Conservation (phyloP, 2,888 invertebrate species). For the Cacoxenus indagator region DNA sequence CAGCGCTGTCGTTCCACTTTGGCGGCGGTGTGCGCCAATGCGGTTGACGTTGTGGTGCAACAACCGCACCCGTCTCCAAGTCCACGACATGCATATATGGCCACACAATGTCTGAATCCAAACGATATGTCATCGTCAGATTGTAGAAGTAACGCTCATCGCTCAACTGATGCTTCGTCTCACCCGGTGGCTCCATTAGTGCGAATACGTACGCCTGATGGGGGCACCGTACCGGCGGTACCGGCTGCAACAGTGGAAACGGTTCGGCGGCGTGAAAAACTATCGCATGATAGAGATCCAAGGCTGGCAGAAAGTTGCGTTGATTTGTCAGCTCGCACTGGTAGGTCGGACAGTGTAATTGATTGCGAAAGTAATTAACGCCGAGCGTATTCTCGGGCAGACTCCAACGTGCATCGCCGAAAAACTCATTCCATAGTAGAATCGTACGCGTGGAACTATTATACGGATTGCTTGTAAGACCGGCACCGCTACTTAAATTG, state of each 20-base stretch:
- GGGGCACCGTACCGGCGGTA: slow-evolving; percentile 66
- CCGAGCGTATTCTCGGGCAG: slow-evolving; percentile 56
- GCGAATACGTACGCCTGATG: slow-evolving; percentile 73
- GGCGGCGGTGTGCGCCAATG: slow-evolving; percentile 55
- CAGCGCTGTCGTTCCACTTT: slow-evolving; percentile 43
- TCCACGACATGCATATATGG: slow-evolving; percentile 69
- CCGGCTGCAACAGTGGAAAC: slow-evolving; percentile 57
- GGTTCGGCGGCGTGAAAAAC: slow-evolving; percentile 72
- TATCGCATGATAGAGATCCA: slow-evolving; percentile 72
- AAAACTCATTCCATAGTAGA: slow-evolving; percentile 66
- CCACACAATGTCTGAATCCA: slow-evolving; percentile 73
- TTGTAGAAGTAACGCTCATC: slow-evolving; percentile 72
- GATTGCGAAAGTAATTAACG: slow-evolving; percentile 52
- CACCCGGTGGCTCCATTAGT: slow-evolving; percentile 71
- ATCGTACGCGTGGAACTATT: slow-evolving; percentile 46
- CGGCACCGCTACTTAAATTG: slow-evolving; percentile 11
- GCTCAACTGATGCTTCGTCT: slow-evolving; percentile 64
- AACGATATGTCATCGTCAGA: slow-evolving; percentile 74
- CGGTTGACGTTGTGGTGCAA: slow-evolving; percentile 57
- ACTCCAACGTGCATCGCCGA: slow-evolving; percentile 59
- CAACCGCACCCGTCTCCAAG: slow-evolving; percentile 42
- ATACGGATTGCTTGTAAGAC: background rate
- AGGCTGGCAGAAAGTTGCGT: slow-evolving; percentile 54
- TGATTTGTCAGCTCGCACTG: slow-evolving; percentile 72
- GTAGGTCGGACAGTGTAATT: slow-evolving; percentile 65